A percentile compares a stretch with the other conserved stretches of the same genome.
Conservation (phyloP, 2,113 vertebrate species). For the Solenodon paradoxus region DNA sequence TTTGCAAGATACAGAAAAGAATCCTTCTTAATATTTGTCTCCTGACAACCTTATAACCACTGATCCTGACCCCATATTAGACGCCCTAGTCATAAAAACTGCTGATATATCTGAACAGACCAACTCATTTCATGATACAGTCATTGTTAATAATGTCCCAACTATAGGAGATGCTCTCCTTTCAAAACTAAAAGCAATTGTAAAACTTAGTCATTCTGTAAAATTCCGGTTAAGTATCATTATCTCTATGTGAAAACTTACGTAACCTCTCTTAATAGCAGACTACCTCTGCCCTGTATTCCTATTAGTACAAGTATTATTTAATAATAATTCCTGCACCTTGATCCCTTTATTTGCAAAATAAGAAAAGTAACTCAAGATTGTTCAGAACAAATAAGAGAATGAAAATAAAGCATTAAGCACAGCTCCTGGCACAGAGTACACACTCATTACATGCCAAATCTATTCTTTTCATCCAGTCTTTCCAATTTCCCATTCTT, state of each 20-base stretch:
- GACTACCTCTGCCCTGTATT: background rate
- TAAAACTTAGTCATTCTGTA: background rate
- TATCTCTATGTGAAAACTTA: background rate
- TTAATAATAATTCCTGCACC: slow-evolving; percentile 7
- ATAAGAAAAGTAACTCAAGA: background rate
- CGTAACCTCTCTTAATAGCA: background rate
- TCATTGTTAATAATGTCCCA: background rate
- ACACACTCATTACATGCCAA: background rate
- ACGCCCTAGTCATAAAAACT: background rate
- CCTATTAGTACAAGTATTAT: background rate
- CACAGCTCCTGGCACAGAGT: too few species aligned
- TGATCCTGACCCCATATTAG: background rate
- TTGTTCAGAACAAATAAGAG: background rate
- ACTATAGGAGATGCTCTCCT: background rate
- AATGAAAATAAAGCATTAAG: background rate
- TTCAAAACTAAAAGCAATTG: background rate
- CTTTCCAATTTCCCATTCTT: background rate
- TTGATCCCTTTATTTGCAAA: background rate
- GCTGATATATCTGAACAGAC: background rate
- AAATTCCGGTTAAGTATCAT: background rate
- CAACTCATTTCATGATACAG: background rate
- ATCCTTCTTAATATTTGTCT: background rate
- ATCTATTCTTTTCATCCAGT: background rate
- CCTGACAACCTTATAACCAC: background rate
- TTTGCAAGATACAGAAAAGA: background rate